Conservation (phyloP, 2,113 vertebrate species). For the Chaenogobius annularis region DNA sequence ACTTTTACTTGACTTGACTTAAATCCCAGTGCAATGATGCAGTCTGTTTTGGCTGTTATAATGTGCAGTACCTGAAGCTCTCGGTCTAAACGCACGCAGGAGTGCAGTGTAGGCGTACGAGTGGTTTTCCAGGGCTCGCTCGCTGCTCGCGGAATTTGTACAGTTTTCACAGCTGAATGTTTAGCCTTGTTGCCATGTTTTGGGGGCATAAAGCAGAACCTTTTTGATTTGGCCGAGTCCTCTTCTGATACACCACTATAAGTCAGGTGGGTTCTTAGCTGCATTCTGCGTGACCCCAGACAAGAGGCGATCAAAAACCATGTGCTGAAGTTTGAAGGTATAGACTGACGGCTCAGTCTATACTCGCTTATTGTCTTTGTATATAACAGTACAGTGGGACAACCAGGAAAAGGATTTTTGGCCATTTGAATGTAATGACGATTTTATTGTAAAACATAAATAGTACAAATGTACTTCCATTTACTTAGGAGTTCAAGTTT, state of each 20-base stretch:
- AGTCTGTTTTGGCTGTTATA: background rate
- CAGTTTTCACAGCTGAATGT: background rate
- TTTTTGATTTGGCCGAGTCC: background rate
- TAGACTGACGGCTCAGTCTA: conserved; percentile 14
- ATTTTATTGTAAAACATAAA: too few species aligned
- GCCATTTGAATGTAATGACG: too few species aligned
- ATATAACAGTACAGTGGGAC: too few species aligned
- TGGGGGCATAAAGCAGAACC: background rate
- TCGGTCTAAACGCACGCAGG: background rate
- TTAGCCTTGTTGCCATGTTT: conserved; percentile 15
- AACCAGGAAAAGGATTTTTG: too few species aligned
- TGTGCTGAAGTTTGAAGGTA: background rate
- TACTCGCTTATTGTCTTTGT: too few species aligned
- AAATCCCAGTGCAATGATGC: background rate
- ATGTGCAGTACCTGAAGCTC: conserved; percentile 7
- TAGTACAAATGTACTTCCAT: too few species aligned
- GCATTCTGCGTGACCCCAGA: background rate
- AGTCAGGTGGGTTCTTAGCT: background rate
- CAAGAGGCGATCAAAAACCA: background rate
- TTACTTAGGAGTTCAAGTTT: too few species aligned
- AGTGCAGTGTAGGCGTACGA: conserved; percentile 15
- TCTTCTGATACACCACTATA: background rate
- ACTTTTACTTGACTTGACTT: background rate
- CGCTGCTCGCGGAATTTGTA: background rate
- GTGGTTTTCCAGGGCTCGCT: conserved; percentile 8